phyloP scores from a whole-genome alignment of 2,888 invertebrate species.

The Drosophila tanythrix region DNA sequence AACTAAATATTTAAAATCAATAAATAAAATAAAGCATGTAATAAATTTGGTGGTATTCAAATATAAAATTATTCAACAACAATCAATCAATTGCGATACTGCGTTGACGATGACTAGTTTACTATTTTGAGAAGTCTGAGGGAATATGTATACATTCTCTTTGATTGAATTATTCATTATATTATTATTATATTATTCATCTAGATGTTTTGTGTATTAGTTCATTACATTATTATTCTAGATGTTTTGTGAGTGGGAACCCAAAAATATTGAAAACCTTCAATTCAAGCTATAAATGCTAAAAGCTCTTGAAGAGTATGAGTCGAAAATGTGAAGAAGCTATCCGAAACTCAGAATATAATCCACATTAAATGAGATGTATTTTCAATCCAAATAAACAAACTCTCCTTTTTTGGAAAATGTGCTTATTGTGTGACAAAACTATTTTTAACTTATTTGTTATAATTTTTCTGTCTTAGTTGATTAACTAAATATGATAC shows the following conservation, averaged over 20 bases:
- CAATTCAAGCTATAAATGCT: background rate
- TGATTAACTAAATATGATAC: background rate
- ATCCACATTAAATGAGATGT: background rate
- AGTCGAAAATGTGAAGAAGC: background rate
- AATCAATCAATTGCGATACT: background rate
- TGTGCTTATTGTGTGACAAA: too few relatives aligned
- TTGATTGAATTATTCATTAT: background rate
- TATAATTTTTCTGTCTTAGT: background rate
- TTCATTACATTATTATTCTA: background rate
- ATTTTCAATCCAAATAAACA: background rate
- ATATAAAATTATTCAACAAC: background rate
- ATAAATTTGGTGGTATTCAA: background rate
- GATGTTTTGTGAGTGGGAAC: background rate
- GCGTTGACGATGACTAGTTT: background rate
- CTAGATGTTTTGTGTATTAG: background rate
- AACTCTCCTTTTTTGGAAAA: too few relatives aligned
- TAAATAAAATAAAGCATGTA: background rate
- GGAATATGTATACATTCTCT: background rate
- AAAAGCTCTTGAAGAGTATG: background rate
- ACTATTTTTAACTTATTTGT: background rate
- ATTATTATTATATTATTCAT: too few relatives aligned
- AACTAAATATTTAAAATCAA: background rate
- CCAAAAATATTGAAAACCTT: background rate
- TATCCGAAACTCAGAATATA: background rate
- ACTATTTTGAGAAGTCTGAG: too few relatives aligned